phyloP scores from a whole-genome alignment of 2,797 vertebrate species.

The Enteromius anoplus region DNA sequence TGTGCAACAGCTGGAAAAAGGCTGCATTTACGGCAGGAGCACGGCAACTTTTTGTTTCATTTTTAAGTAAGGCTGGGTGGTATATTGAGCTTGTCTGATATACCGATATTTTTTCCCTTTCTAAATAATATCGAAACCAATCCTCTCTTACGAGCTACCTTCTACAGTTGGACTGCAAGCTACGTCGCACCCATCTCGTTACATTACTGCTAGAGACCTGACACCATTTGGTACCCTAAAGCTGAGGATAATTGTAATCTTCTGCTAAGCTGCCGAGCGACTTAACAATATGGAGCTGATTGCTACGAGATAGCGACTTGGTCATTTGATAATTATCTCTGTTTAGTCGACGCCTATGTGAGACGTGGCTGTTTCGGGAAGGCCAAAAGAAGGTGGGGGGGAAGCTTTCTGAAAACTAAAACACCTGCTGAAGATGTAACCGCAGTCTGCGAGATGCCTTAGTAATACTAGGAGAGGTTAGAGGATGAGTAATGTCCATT shows the following conservation, averaged over 20 bases:
- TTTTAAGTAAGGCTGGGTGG: not conserved
- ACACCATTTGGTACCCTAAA: constrained; percentile 37
- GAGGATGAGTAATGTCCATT: constrained; percentile 21
- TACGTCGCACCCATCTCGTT: too few relatives aligned
- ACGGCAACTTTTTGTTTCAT: not conserved
- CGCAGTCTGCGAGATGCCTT: not conserved
- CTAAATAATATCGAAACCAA: too few relatives aligned
- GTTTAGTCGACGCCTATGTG: constrained; percentile 4
- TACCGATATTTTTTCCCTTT: not conserved
- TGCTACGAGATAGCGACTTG: constrained; percentile 41
- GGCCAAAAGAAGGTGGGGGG: not conserved
- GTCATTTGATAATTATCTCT: constrained; percentile 48
- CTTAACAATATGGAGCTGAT: constrained; percentile 57
- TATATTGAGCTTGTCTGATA: not conserved
- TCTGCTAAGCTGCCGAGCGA: constrained; percentile 34
- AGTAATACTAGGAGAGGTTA: not conserved
- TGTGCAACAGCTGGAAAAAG: not conserved
- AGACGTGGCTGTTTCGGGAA: constrained; percentile 3
- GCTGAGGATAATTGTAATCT: constrained; percentile 59
- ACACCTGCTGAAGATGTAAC: not conserved
- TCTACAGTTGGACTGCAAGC: too few relatives aligned
- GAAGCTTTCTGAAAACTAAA: not conserved
- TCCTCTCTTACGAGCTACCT: too few relatives aligned
- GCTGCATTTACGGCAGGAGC: not conserved
- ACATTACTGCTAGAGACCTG: not conserved